phyloP scores from a whole-genome alignment of 2,113 vertebrate genomes.

The Argyrosomus japonicus region DNA sequence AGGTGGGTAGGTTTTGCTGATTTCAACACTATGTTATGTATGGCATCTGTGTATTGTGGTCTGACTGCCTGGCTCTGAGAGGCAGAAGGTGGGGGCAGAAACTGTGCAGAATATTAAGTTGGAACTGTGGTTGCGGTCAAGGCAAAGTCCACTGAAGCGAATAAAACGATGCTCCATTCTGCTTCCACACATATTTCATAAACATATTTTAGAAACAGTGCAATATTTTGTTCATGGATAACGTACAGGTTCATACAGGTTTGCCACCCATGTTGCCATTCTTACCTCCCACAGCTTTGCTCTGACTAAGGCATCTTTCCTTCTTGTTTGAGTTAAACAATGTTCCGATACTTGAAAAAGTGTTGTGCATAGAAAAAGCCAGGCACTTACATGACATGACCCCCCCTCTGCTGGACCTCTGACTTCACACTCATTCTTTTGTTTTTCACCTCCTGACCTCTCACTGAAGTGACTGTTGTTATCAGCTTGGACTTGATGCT shows the following conservation, averaged over 20 bases:
- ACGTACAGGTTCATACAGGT: neutral
- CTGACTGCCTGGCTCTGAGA: neutral
- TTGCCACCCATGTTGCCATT: neutral
- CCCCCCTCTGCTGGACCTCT: neutral
- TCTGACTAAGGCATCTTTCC: neutral
- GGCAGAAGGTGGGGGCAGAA: no score
- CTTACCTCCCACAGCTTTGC: neutral
- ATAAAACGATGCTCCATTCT: neutral
- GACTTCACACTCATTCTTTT: neutral
- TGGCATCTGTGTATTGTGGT: neutral
- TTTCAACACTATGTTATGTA: neutral
- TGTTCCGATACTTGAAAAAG: neutral
- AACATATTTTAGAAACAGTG: neutral
- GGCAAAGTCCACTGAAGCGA: neutral
- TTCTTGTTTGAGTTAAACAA: neutral
- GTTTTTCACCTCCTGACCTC: conserved; percentile 1
- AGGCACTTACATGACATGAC: neutral
- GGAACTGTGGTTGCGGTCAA: neutral
- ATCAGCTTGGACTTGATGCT: neutral
- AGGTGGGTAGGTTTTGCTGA: neutral
- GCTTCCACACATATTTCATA: neutral
- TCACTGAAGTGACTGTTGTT: neutral
- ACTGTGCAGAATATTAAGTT: neutral
- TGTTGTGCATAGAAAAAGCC: neutral
- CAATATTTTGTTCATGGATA: no score